A percentile compares a stretch with the other conserved stretches of the same genome.
Evolutionary conservation across 2,888 invertebrate genomes (phyloP).

Genomic region (Anorthoa munda): DNA sequence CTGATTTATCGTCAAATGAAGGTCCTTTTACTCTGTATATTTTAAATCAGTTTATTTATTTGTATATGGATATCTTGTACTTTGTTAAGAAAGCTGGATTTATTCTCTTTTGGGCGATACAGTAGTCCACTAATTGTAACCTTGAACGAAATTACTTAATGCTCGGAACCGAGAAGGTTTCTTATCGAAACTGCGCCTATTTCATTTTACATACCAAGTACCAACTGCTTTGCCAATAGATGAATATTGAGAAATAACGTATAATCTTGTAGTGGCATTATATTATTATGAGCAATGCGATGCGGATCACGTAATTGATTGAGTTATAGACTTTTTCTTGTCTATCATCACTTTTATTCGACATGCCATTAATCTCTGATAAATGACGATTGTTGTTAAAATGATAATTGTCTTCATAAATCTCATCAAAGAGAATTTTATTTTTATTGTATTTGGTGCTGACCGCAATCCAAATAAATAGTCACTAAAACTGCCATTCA

Average conservation of each 20-base stretch:
- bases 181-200: slow-evolving; percentile 47
- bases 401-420: slow-evolving; percentile 9
- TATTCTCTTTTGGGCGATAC: slow-evolving; percentile 12
- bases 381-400: slow-evolving; percentile 10
- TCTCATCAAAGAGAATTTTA: background rate
- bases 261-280: slow-evolving; percentile 22
- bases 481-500: background rate
- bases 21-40: background rate
- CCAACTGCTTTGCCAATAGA: slow-evolving; percentile 44
- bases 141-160: slow-evolving; percentile 60
- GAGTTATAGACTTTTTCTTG: slow-evolving; percentile 25
- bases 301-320: slow-evolving; percentile 48
- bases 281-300: slow-evolving; percentile 26
- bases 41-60: background rate
- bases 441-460: slow-evolving; percentile 6
- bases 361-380: slow-evolving; percentile 4
- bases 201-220: slow-evolving; percentile 47
- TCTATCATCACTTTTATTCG: slow-evolving; percentile 24
- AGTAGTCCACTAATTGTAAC: slow-evolving; percentile 35
- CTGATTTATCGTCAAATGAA: background rate
- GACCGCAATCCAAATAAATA: slow-evolving; percentile 12
- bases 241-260: slow-evolving; percentile 41
- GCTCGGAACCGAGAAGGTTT: slow-evolving; percentile 44
- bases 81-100: slow-evolving; percentile 33
- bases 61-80: background rate